Conservation (phyloP, 2,797 vertebrate genomes). For the Emys orbicularis region DNA sequence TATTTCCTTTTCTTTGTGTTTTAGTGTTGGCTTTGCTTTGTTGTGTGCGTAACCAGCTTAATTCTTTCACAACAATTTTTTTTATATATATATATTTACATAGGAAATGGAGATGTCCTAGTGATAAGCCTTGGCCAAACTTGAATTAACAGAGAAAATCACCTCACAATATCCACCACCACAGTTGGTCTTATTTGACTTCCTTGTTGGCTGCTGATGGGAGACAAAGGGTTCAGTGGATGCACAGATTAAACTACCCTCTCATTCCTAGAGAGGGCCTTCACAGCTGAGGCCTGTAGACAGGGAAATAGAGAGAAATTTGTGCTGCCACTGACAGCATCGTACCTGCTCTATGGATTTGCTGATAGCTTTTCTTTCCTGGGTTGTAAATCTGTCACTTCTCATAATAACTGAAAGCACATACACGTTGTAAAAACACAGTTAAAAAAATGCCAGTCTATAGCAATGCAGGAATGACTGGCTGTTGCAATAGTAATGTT, state of each 20-base stretch:
- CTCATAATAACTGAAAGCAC: not conserved
- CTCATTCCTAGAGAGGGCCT: not conserved
- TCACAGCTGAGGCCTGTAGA: not conserved
- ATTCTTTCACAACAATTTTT: not conserved
- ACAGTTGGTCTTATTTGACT: not conserved
- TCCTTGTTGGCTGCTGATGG: not conserved
- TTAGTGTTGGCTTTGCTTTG: not conserved
- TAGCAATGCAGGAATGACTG: rapidly evolving
- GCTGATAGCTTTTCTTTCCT: rapidly evolving
- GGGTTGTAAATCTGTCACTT: not conserved
- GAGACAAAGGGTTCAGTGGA: not conserved
- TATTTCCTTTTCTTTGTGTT: not conserved
- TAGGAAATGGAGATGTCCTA: not conserved
- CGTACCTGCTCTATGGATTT: not conserved
- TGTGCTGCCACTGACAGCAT: not conserved
- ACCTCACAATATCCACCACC: not conserved
- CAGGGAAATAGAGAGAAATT: not conserved
- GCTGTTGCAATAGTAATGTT: not conserved
- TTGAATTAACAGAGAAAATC: not conserved
- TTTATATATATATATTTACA: too few relatives aligned
- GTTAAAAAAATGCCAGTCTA: not conserved
- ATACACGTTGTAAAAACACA: not conserved
- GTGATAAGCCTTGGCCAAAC: not conserved
- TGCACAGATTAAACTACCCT: not conserved
- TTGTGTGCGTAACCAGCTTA: not conserved